These are phyloP conservation scores for Urocyon cinereoargenteus DNA, from an alignment of 2,797 vertebrate genomes.

Conservation along the genomic window DNA sequence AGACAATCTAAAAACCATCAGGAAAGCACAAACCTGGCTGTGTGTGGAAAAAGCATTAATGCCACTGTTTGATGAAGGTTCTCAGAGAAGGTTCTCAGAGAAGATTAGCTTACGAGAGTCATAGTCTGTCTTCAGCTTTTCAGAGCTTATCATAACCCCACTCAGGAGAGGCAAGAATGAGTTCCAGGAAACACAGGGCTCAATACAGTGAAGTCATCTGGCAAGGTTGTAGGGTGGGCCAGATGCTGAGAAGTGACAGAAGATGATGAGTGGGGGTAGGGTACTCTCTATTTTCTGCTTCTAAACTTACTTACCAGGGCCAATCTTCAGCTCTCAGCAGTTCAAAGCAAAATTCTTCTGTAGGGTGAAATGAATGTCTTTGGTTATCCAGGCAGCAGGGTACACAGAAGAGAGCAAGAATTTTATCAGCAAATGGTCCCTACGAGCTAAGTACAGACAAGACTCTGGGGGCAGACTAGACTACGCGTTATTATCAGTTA, in stretches of 20 bases:
- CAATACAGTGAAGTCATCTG: background rate
- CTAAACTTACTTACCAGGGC: constrained; percentile 75
- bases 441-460: constrained; percentile 42
- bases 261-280: background rate
- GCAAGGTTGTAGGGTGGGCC: background rate
- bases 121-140: constrained; percentile 32
- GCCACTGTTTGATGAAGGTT: background rate
- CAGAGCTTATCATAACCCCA: background rate
- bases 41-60: background rate
- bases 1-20: background rate
- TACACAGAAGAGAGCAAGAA: constrained; percentile 65
- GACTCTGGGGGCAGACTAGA: constrained; percentile 35
- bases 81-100: background rate
- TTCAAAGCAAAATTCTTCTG: constrained; percentile 76
- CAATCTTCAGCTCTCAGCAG: constrained; percentile 67
- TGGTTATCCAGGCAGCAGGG: constrained; percentile 73
- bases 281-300: constrained; percentile 49
- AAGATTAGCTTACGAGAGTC: background rate
- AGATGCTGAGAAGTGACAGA: background rate
- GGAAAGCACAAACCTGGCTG: constrained; percentile 43
- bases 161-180: background rate
- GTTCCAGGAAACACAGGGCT: background rate
- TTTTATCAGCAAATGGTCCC: constrained; percentile 58
- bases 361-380: constrained; percentile 75
- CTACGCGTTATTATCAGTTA: background rate